Evolutionary conservation across 1,140 invertebrate species (phyloP).

Genomic region (Aphidius gifuensis): DNA sequence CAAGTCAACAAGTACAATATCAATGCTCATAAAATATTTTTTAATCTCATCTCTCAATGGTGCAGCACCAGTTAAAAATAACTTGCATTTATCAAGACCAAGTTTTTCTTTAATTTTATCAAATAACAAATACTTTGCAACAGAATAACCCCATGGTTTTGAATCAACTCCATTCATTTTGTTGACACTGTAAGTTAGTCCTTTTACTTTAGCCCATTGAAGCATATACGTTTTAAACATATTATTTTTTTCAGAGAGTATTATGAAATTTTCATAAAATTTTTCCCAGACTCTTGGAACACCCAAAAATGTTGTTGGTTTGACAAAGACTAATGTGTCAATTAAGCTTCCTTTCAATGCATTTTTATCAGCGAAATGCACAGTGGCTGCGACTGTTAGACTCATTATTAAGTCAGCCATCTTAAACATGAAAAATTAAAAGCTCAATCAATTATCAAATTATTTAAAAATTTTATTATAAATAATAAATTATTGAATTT

Average conservation of each 20-base stretch:
- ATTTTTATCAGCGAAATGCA: constrained; percentile 85
- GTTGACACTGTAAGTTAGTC: constrained; percentile 68
- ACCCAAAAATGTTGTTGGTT: constrained; percentile 79
- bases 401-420: constrained; percentile 75
- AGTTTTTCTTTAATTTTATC: constrained; percentile 70
- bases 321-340: constrained; percentile 70
- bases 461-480: too few relatives aligned
- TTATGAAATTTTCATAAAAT: constrained; percentile 81
- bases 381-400: constrained; percentile 59
- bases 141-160: constrained; percentile 60
- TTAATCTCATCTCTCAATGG: constrained; percentile 79
- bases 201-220: constrained; percentile 73
- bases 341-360: constrained; percentile 78
- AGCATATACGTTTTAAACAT: constrained; percentile 64
- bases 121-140: constrained; percentile 74
- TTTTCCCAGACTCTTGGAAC: constrained; percentile 93
- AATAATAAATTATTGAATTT: too few relatives aligned
- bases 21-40: constrained; percentile 81
- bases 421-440: constrained; percentile 43
- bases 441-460: too few relatives aligned
- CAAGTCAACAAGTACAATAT: constrained; percentile 75
- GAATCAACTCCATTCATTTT: constrained; percentile 68
- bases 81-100: constrained; percentile 69
- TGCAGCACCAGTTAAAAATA: constrained; percentile 75
- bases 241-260: constrained; percentile 64